These are phyloP conservation scores for Melanotus villosus DNA, from an alignment of 2,888 invertebrate genomes.

Conservation along the genomic window DNA sequence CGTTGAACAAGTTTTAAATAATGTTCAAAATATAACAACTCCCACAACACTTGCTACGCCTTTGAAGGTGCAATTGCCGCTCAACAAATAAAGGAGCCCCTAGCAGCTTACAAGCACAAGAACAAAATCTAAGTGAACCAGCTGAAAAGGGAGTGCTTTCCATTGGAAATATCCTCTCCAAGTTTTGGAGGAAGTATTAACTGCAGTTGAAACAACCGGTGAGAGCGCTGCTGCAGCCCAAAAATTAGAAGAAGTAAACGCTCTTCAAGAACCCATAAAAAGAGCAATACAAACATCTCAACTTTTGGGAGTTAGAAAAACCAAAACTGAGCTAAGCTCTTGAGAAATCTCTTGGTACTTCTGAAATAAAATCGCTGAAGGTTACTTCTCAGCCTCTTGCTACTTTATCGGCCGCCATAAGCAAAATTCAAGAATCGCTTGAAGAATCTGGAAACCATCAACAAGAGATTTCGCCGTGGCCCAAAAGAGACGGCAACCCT, in stretches of 20 bases:
- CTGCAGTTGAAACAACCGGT: not conserved
- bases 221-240: constrained; percentile 17
- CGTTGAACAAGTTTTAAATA: not conserved
- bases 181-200: constrained; percentile 14
- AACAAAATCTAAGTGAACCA: not conserved
- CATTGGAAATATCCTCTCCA: constrained; percentile 6
- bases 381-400: constrained; percentile 48
- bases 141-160: constrained; percentile 14
- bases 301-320: constrained; percentile 44
- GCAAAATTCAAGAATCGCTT: constrained; percentile 36
- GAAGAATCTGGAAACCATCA: not conserved
- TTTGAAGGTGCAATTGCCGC: not conserved
- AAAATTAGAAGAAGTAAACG: constrained; percentile 15
- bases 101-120: not conserved
- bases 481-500: constrained; percentile 6
- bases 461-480: constrained; percentile 16
- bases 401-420: constrained; percentile 49
- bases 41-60: not conserved
- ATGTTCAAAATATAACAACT: not conserved
- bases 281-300: constrained; percentile 43
- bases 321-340: constrained; percentile 37
- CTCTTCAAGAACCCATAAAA: constrained; percentile 32
- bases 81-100: constrained; percentile 2
- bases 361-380: constrained; percentile 29
- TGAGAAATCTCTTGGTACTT: not conserved